A percentile compares a stretch with the other conserved stretches of the same genome.
These are phyloP conservation scores for Odobenus rosmarus DNA, from an alignment of 2,113 vertebrate species.

Conservation along the genomic window DNA sequence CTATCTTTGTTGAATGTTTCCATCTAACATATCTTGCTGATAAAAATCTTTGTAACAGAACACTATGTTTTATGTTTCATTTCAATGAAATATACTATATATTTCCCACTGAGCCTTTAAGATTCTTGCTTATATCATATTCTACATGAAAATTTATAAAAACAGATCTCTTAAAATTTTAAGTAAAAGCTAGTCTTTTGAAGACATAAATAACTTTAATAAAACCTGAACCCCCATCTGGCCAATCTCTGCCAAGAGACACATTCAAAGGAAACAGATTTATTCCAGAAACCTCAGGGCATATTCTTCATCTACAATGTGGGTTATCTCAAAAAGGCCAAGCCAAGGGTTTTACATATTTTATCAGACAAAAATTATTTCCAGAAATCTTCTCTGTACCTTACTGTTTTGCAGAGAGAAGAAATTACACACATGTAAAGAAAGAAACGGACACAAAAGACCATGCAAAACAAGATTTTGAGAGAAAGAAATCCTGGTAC, in stretches of 20 bases:
- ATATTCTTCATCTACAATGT: neutral
- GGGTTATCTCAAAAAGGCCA: neutral
- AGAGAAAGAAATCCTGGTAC: neutral
- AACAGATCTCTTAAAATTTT: neutral
- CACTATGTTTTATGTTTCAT: neutral
- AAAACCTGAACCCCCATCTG: neutral
- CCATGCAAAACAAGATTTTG: neutral
- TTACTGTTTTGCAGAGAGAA: neutral
- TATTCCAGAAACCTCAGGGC: neutral
- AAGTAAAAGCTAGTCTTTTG: neutral
- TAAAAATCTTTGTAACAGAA: neutral
- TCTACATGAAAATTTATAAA: neutral
- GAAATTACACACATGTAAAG: neutral
- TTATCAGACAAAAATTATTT: neutral
- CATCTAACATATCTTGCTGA: neutral
- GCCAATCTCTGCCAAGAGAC: neutral
- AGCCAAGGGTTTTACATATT: neutral
- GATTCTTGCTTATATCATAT: neutral
- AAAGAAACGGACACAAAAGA: neutral
- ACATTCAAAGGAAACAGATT: conserved; percentile 4
- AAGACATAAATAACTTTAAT: neutral
- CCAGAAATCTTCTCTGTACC: neutral
- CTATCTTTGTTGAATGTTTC: neutral
- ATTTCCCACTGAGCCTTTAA: neutral
- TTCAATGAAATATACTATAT: neutral